Percentiles rank a stretch among this genome's conserved stretches.
Conservation (phyloP, 2,888 invertebrate species). For the Drosophila formosana region DNA sequence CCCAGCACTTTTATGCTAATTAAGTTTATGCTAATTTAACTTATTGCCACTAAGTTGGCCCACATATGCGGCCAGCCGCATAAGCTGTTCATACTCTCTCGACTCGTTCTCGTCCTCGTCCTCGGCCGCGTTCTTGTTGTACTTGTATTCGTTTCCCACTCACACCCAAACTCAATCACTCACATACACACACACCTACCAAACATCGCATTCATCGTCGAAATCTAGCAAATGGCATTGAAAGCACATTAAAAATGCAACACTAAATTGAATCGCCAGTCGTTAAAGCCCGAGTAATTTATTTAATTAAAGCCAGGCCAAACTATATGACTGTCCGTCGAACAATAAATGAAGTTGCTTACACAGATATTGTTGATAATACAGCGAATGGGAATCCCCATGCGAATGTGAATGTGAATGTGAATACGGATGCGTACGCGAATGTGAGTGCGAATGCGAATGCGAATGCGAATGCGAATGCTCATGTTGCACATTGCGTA, state of each 20-base stretch:
- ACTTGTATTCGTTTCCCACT: constrained; percentile 20
- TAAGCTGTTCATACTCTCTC: constrained; percentile 39
- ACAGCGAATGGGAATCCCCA: constrained; percentile 11
- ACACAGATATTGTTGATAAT: constrained; percentile 35
- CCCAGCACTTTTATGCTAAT: constrained; percentile 79
- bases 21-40: constrained; percentile 80
- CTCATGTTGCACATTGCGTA: constrained; percentile 39
- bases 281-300: constrained; percentile 48
- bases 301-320: constrained; percentile 56
- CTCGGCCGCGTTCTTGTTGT: constrained; percentile 1
- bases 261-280: constrained; percentile 47
- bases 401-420: constrained; percentile 2
- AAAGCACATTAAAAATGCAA: constrained; percentile 43
- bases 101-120: background rate
- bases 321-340: background rate
- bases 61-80: constrained; percentile 77
- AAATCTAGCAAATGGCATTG: constrained; percentile 40
- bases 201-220: constrained; percentile 1
- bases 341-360: constrained; percentile 42
- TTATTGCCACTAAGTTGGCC: constrained; percentile 79
- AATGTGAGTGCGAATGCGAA: constrained; percentile 13
- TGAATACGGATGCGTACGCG: background rate
- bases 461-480: constrained; percentile 11
- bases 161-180: constrained; percentile 14
- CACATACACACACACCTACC: constrained; percentile 8